Percentiles rank a stretch among this genome's conserved stretches.
Conservation (phyloP, 1,140 invertebrate species). For the Thrips palmi region DNA sequence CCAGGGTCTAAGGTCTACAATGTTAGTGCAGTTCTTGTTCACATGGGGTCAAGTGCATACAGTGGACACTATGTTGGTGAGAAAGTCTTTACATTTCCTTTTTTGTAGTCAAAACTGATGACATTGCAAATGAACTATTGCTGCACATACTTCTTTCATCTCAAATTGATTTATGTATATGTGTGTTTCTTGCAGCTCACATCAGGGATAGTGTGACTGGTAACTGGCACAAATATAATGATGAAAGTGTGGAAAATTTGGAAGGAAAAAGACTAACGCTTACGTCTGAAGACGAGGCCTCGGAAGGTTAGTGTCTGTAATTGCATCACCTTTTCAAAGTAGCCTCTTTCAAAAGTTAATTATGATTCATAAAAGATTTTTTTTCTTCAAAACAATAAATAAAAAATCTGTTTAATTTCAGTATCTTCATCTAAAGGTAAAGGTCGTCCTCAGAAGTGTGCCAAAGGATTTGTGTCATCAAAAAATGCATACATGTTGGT, state of each 20-base stretch:
- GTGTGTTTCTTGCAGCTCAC: conserved; percentile 25
- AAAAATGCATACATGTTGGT: conserved; percentile 49
- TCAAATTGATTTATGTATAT: conserved; percentile 4
- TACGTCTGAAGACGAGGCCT: conserved; percentile 29
- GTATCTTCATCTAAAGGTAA: too few relatives aligned
- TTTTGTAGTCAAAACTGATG: too few relatives aligned
- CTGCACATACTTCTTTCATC: background rate
- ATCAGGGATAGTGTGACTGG: conserved; percentile 32
- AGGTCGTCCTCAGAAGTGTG: conserved; percentile 24
- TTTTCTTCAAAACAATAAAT: conserved; percentile 20
- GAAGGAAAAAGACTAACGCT: conserved; percentile 32
- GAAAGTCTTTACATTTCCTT: conserved; percentile 17
- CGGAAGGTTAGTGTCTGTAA: too few relatives aligned
- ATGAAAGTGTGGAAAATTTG: conserved; percentile 44
- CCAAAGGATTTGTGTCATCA: conserved; percentile 28
- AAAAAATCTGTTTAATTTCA: conserved; percentile 25
- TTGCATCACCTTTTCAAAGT: too few relatives aligned
- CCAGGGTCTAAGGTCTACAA: conserved; percentile 31
- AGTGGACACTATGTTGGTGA: conserved; percentile 51
- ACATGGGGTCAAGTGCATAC: conserved; percentile 42
- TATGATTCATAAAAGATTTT: too few relatives aligned
- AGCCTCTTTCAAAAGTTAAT: too few relatives aligned
- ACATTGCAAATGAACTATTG: background rate
- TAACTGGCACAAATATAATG: conserved; percentile 49
- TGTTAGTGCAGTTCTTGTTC: conserved; percentile 44